Percentiles rank a stretch among this genome's conserved stretches.
Conservation (phyloP, 2,113 vertebrate species). For the Pluvialis apricaria region DNA sequence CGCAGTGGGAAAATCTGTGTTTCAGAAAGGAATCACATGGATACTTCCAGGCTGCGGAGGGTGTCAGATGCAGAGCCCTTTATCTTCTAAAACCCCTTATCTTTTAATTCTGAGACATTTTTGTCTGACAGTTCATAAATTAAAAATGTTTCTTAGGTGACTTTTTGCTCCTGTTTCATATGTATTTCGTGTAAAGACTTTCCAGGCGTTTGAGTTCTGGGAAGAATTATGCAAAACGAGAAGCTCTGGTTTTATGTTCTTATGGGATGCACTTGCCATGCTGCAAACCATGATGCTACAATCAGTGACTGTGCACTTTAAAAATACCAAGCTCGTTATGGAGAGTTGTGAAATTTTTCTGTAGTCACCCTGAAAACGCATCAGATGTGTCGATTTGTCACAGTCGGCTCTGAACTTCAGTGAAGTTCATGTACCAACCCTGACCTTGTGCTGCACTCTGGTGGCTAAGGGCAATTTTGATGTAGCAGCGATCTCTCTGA, state of each 20-base stretch:
- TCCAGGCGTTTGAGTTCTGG: not conserved
- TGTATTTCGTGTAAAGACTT: slow-evolving; percentile 55
- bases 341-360: not conserved
- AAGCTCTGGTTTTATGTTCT: slow-evolving; percentile 21
- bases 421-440: not conserved
- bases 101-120: slow-evolving; percentile 56
- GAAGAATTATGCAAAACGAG: slow-evolving; percentile 38
- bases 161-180: slow-evolving; percentile 43
- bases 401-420: not conserved
- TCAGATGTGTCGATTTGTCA: not conserved
- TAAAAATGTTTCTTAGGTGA: slow-evolving; percentile 54
- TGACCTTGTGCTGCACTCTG: not conserved
- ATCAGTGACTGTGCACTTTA: not conserved
- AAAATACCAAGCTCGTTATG: not conserved
- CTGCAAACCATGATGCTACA: not conserved
- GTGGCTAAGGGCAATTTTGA: not conserved
- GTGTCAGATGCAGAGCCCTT: slow-evolving; percentile 27
- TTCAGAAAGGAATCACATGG: slow-evolving; percentile 1
- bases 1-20: slow-evolving; percentile 11
- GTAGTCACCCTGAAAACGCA: not conserved
- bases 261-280: not conserved
- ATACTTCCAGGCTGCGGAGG: not conserved
- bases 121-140: slow-evolving; percentile 64
- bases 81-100: slow-evolving; percentile 58
- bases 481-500: not conserved